A percentile compares a stretch with the other conserved stretches of the same genome.
phyloP scores from a whole-genome alignment of 1,140 invertebrate species.

The Zaprionus capensis region DNA sequence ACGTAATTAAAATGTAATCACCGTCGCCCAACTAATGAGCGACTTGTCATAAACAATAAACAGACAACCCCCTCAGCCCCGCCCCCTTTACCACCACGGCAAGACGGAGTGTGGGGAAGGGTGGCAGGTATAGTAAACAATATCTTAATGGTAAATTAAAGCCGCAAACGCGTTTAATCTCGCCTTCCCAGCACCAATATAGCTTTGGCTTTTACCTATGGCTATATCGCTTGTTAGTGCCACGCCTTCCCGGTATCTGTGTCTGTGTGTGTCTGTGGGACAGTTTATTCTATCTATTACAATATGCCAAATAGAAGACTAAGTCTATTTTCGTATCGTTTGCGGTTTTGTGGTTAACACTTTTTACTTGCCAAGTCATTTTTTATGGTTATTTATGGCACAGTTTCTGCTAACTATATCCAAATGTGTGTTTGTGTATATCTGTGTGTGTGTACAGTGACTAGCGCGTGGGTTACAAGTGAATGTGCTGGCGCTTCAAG shows the following conservation, averaged over 20 bases:
- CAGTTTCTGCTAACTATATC: conserved; percentile 25
- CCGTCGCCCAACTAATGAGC: conserved; percentile 64
- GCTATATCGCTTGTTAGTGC: neutral
- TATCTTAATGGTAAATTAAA: conserved; percentile 77
- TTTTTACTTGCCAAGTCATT: conserved; percentile 40
- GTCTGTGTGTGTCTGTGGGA: conserved; percentile 4
- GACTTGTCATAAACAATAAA: conserved; percentile 65
- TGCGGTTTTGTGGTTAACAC: conserved; percentile 66
- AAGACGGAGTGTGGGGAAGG: neutral
- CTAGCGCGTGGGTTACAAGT: conserved; percentile 37
- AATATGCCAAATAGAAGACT: conserved; percentile 39
- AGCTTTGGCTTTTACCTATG: no score
- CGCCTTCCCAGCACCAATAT: neutral
- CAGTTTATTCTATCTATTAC: conserved; percentile 49
- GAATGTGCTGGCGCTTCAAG: conserved; percentile 45
- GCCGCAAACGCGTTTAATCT: conserved; percentile 67
- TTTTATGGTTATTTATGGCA: conserved; percentile 65
- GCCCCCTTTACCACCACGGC: neutral
- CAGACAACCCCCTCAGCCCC: neutral
- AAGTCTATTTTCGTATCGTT: conserved; percentile 63
- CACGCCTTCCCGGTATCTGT: conserved; percentile 1
- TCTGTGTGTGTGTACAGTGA: conserved; percentile 3
- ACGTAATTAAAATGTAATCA: conserved; percentile 79
- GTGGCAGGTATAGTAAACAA: conserved; percentile 66
- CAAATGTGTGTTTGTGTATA: conserved; percentile 15